Evolutionary conservation across 2,113 vertebrate species (phyloP).

Genomic region (Stercorarius parasiticus): DNA sequence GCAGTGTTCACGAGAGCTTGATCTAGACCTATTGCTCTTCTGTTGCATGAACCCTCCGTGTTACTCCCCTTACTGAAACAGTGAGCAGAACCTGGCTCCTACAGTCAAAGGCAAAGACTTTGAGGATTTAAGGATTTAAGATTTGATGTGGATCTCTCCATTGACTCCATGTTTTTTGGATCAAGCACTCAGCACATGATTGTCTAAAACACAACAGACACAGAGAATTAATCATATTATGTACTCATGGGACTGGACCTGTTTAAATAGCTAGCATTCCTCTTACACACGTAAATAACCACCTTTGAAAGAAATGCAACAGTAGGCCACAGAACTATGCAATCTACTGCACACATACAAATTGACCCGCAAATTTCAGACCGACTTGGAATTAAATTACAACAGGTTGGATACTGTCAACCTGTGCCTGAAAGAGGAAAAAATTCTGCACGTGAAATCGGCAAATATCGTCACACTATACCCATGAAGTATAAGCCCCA

Average conservation of each 20-base stretch:
- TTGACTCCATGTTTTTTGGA: background rate
- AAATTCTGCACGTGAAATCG: background rate
- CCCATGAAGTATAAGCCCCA: no score
- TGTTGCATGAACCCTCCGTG: accelerated
- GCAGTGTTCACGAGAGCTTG: background rate
- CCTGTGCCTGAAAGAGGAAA: background rate
- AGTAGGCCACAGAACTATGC: background rate
- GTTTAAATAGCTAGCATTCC: background rate
- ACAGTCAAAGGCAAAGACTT: background rate
- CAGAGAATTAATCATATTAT: background rate
- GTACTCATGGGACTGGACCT: background rate
- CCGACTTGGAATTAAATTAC: background rate
- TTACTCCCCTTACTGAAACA: background rate
- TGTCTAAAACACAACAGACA: background rate
- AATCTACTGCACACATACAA: background rate
- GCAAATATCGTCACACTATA: background rate
- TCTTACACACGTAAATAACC: background rate
- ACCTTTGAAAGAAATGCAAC: background rate
- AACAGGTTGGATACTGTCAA: background rate
- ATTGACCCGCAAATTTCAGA: background rate
- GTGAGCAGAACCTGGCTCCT: background rate
- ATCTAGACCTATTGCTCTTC: background rate
- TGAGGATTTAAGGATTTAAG: background rate
- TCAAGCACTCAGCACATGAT: background rate
- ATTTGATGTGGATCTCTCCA: background rate